phyloP scores from a whole-genome alignment of 2,797 vertebrate genomes.

The Typhlichthys subterraneus region DNA sequence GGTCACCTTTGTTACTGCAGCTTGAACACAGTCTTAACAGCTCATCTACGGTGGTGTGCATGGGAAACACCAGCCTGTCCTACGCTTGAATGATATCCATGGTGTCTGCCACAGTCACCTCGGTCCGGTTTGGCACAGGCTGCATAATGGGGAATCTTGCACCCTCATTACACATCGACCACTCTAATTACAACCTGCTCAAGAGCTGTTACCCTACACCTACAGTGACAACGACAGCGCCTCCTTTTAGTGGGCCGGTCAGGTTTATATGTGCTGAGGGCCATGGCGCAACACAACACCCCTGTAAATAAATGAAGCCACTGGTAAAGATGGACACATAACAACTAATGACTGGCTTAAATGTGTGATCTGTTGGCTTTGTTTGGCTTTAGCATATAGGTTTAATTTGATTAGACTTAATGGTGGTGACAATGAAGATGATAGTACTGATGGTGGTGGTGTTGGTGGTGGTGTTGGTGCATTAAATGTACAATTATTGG shows the following conservation, averaged over 20 bases:
- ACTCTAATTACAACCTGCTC: conserved; percentile 87
- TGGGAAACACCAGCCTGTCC: background rate
- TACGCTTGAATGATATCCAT: conserved; percentile 14
- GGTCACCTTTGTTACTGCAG: too few relatives aligned
- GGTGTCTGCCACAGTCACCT: conserved; percentile 54
- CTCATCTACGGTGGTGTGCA: conserved; percentile 6
- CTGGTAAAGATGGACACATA: conserved; percentile 52
- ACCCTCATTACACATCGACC: conserved; percentile 86
- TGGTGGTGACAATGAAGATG: background rate
- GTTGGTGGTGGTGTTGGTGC: background rate
- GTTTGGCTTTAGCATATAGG: background rate
- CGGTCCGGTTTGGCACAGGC: conserved; percentile 76
- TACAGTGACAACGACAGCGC: conserved; percentile 79
- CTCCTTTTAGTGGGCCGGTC: conserved; percentile 73
- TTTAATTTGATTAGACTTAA: background rate
- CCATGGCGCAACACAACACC: conserved; percentile 74
- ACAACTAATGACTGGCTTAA: conserved; percentile 36
- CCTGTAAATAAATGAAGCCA: conserved; percentile 76
- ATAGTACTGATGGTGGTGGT: conserved; percentile 32
- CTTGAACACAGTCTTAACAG: too few relatives aligned
- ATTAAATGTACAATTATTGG: too few relatives aligned
- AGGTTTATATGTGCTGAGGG: conserved; percentile 68
- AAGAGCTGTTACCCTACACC: conserved; percentile 85
- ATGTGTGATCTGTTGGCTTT: conserved; percentile 30
- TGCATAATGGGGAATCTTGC: conserved; percentile 79